Percentiles rank a stretch among this genome's conserved stretches.
phyloP scores from a whole-genome alignment of 2,113 vertebrate genomes.

The Tachycineta bicolor region DNA sequence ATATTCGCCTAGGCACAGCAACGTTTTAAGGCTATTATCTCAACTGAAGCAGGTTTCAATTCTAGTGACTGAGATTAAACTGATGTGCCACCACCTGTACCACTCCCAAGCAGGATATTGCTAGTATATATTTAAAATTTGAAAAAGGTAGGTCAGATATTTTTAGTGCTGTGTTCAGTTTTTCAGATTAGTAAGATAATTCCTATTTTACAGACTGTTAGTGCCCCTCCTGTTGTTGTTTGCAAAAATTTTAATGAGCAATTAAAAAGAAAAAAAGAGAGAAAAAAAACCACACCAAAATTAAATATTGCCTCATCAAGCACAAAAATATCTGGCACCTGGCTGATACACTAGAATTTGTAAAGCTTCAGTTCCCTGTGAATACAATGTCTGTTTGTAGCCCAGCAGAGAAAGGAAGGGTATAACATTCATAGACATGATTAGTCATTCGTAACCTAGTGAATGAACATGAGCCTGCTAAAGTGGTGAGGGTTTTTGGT shows the following conservation, averaged over 20 bases:
- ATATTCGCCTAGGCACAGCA: neutral
- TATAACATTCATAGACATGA: neutral
- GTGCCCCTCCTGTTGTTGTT: neutral
- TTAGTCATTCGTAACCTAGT: neutral
- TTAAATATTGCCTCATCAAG: neutral
- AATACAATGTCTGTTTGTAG: neutral
- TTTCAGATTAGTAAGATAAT: neutral
- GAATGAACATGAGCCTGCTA: neutral
- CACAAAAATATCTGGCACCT: neutral
- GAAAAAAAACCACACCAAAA: neutral
- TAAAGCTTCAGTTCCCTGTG: neutral
- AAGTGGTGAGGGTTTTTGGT: neutral
- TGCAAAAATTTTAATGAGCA: neutral
- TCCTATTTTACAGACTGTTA: neutral
- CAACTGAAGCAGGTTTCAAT: neutral
- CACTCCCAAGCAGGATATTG: fast-evolving
- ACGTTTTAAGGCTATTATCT: neutral
- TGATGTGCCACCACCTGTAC: neutral
- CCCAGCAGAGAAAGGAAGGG: neutral
- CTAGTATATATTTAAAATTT: neutral
- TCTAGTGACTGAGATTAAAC: neutral
- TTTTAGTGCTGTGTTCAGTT: neutral
- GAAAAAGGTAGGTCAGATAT: neutral
- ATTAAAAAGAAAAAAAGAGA: neutral
- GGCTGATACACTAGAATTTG: neutral